Base-by-base conservation (phyloP, 2,888 invertebrate species). In the Tupiocoris notatus region DNA sequence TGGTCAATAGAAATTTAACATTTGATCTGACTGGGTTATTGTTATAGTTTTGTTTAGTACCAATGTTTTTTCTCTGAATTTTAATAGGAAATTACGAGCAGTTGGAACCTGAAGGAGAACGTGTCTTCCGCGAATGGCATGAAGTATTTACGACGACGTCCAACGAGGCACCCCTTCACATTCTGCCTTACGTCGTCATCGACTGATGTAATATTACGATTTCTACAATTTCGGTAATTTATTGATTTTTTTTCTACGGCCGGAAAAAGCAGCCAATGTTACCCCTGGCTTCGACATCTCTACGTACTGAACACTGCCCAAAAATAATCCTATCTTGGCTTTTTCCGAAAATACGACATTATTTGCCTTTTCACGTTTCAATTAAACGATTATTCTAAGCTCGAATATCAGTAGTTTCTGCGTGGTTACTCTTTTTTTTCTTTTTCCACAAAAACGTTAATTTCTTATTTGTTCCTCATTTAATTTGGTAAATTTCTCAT, bases 141-240 rank as follows among this genome's bases (percentile, higher is more conserved):
- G 91, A 96, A 86, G 91, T 93, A 83, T 89, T 92, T 80, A 89
- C 91, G 81, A 86, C 88, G 82, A 87, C 88, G 83, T 90, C 93
- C 79, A 89, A 92, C 83, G 92, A 91, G 83, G 91, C 93, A 84
- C 87, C 89, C 83, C 89, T 97, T 84, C 89, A 93, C 85, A 94
- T 97, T 88, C 89, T 97, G 89, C 97, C 97, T 86, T 98, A 98
- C 87, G 95, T 96, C 86, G 92, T 96, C 85, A 92, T 96, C 86
- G 96, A 96, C 90, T 96, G 80, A 82, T 39, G 59, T 75, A 75
- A 20, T 73, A 73, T 39, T 39, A 39, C 39, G 39, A 12, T 7
- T 7, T 7, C 39, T 39, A 39, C 39, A 12, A 12, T 7, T 7
- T 7, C 39, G 39, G 39, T 39, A 39, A 39, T 39, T 12, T 39